A percentile compares a stretch with the other conserved stretches of the same genome.
These are phyloP conservation scores for Takifugu flavidus DNA, from an alignment of 2,113 vertebrate genomes.

Conservation along the genomic window DNA sequence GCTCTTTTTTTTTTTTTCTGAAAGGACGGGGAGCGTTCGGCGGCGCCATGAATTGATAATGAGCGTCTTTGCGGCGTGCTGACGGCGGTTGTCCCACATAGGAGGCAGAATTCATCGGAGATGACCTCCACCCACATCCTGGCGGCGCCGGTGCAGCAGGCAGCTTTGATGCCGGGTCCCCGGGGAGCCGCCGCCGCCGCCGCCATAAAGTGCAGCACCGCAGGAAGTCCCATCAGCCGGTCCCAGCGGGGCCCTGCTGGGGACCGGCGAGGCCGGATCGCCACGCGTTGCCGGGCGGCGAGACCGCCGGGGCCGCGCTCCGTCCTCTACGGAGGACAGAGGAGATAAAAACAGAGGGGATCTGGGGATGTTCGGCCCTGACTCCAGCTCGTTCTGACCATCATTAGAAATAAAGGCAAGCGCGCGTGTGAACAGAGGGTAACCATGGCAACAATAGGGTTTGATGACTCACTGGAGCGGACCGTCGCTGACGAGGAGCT, in stretches of 20 bases:
- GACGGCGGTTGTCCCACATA: conserved; percentile 64
- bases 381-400: not conserved
- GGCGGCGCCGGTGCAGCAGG: conserved; percentile 58
- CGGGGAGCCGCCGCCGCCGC: conserved; percentile 49
- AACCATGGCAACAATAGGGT: conserved; percentile 16
- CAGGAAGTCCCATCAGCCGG: conserved; percentile 47
- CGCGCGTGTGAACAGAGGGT: conserved; percentile 2
- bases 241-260: conserved; percentile 25
- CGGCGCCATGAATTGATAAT: conserved; percentile 70
- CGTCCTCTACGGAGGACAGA: not conserved
- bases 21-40: conserved; percentile 45
- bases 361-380: too few relatives aligned
- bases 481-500: too few relatives aligned
- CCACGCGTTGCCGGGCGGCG: conserved; percentile 1
- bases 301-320: too few relatives aligned
- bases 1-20: conserved; percentile 2
- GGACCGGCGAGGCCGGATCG: conserved; percentile 17
- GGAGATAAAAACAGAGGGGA: too few relatives aligned
- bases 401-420: not conserved
- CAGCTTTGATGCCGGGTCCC: conserved; percentile 65
- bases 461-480: not conserved
- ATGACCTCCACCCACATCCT: conserved; percentile 74
- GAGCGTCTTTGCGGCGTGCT: conserved; percentile 58
- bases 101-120: conserved; percentile 59
- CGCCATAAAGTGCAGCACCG: conserved; percentile 44